phyloP scores from a whole-genome alignment of 2,888 invertebrate species.

The Boloria euphrosyne region DNA sequence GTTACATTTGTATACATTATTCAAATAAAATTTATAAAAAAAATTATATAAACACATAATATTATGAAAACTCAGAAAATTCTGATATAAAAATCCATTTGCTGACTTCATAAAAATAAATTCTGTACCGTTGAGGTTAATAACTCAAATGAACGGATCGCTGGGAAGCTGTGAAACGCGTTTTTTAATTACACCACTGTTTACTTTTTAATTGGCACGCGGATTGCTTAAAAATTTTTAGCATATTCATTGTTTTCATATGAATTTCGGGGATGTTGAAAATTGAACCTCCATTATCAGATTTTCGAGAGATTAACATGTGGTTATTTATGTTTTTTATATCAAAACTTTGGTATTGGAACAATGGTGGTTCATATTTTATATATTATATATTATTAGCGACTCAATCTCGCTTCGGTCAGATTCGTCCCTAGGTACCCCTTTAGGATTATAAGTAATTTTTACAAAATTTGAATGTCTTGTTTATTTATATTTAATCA shows the following conservation, averaged over 20 bases:
- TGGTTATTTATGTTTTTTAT: constrained; percentile 13
- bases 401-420: no score
- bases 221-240: constrained; percentile 29
- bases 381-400: background rate
- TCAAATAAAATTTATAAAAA: no score
- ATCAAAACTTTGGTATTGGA: background rate
- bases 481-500: no score
- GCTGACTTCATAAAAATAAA: constrained; percentile 35
- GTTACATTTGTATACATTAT: no score
- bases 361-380: background rate
- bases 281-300: constrained; percentile 9
- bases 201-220: constrained; percentile 47
- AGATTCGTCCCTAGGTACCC: no score
- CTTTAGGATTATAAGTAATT: no score
- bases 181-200: constrained; percentile 46
- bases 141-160: constrained; percentile 42
- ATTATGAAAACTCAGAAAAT: constrained; percentile 15
- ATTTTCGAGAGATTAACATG: constrained; percentile 13
- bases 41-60: background rate
- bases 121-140: constrained; percentile 41
- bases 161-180: constrained; percentile 28
- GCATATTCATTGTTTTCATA: constrained; percentile 5
- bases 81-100: constrained; percentile 32
- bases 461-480: no score
- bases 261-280: constrained; percentile 3